phyloP scores from a whole-genome alignment of 2,888 invertebrate genomes.

The Thymelicus lineola region DNA sequence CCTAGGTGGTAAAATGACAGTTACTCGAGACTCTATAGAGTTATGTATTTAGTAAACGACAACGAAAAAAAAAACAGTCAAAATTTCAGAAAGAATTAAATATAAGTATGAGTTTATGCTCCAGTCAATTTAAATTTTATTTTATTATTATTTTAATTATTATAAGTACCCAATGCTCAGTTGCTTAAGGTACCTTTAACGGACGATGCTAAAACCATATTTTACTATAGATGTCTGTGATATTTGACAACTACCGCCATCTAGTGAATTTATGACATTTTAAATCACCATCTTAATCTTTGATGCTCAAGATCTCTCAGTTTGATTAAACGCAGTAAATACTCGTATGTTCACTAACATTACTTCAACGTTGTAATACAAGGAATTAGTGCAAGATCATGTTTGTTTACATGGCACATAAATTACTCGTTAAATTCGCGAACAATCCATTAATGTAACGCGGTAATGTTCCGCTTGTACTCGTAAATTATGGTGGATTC shows the following conservation, averaged over 20 bases:
- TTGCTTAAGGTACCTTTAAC: no score
- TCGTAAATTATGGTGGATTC: conserved; percentile 38
- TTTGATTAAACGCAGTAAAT: conserved; percentile 6
- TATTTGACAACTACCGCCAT: background rate
- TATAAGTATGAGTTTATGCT: no score
- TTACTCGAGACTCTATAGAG: no score
- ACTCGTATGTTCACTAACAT: background rate
- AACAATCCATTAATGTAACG: conserved; percentile 37
- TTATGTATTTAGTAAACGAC: no score
- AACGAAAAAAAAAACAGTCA: no score
- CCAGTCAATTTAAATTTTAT: no score
- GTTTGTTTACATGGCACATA: conserved; percentile 30
- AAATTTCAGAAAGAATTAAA: no score
- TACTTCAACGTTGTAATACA: background rate
- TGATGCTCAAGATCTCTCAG: background rate
- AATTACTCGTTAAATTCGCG: conserved; percentile 30
- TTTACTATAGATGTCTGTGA: no score
- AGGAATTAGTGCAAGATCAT: conserved; percentile 20
- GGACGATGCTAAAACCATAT: background rate
- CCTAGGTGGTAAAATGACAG: no score
- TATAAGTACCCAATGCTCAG: no score
- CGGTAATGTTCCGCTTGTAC: conserved; percentile 28
- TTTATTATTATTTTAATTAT: no score
- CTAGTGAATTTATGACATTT: background rate
- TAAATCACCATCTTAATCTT: background rate